Evolutionary conservation across 1,140 invertebrate genomes (phyloP).

Genomic region (Drosophila kepulauana): DNA sequence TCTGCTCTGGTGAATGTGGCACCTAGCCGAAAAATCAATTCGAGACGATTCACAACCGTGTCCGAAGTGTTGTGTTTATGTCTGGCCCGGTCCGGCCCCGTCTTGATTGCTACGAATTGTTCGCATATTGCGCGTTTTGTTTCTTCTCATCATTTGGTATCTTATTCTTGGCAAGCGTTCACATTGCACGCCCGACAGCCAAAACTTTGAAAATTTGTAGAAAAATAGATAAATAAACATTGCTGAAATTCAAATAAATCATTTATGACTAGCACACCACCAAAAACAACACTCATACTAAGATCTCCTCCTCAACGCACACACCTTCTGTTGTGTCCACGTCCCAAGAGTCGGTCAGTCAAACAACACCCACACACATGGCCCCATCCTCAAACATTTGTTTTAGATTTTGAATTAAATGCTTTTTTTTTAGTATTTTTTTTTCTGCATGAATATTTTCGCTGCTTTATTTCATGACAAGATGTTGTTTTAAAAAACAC

Average conservation of each 20-base stretch:
- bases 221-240: conserved; percentile 81
- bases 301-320: neutral
- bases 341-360: conserved; percentile 20
- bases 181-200: conserved; percentile 16
- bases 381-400: conserved; percentile 56
- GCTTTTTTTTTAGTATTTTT: too few relatives aligned
- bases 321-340: neutral
- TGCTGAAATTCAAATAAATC: conserved; percentile 70
- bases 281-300: neutral
- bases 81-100: conserved; percentile 33
- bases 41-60: neutral
- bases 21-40: conserved; percentile 17
- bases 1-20: neutral
- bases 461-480: conserved; percentile 26
- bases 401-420: conserved; percentile 27
- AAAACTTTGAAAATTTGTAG: conserved; percentile 55
- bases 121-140: conserved; percentile 64
- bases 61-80: conserved; percentile 49
- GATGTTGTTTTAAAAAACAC: conserved; percentile 39
- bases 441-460: conserved; percentile 28
- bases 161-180: conserved; percentile 69
- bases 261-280: conserved; percentile 45
- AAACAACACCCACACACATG: conserved; percentile 44
- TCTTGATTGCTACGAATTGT: conserved; percentile 52
- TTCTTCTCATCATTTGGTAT: conserved; percentile 23